Conservation (phyloP, 2,113 vertebrate species). For the Rhipidura dahli region DNA sequence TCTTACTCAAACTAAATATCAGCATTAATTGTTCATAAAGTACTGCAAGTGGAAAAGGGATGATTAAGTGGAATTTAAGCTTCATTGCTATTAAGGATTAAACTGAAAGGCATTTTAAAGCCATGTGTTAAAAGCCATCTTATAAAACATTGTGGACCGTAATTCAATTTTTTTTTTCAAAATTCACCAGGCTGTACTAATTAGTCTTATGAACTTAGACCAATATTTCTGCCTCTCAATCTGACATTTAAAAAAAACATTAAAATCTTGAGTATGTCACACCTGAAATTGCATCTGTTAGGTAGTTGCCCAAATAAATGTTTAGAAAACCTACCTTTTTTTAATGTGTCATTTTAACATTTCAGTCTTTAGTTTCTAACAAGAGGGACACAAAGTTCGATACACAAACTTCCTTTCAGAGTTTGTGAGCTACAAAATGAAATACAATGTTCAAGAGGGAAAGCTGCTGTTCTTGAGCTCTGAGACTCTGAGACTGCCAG, state of each 20-base stretch:
- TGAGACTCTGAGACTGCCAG: not conserved
- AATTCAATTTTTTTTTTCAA: not conserved
- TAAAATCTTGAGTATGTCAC: not conserved
- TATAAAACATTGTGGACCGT: not conserved
- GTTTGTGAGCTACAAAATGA: not conserved
- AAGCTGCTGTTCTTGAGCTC: not conserved
- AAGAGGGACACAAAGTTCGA: not conserved
- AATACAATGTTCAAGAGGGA: not conserved
- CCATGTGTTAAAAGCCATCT: not conserved
- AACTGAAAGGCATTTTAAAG: not conserved
- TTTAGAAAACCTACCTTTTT: not conserved
- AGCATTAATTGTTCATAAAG: slow-evolving; percentile 37
- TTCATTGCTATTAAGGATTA: slow-evolving; percentile 22
- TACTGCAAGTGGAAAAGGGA: slow-evolving; percentile 16
- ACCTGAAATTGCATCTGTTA: not conserved
- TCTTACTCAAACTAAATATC: not conserved
- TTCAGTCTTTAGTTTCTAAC: not conserved
- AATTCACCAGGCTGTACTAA: not conserved
- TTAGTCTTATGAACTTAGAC: not conserved
- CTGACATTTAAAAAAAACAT: not conserved
- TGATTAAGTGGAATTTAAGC: slow-evolving; percentile 37
- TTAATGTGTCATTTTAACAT: not conserved
- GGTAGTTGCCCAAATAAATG: not conserved
- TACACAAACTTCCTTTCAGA: not conserved
- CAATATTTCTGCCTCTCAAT: not conserved